A percentile compares a stretch with the other conserved stretches of the same genome.
phyloP scores from a whole-genome alignment of 1,140 invertebrate genomes.

The Drosophila punjabiensis region DNA sequence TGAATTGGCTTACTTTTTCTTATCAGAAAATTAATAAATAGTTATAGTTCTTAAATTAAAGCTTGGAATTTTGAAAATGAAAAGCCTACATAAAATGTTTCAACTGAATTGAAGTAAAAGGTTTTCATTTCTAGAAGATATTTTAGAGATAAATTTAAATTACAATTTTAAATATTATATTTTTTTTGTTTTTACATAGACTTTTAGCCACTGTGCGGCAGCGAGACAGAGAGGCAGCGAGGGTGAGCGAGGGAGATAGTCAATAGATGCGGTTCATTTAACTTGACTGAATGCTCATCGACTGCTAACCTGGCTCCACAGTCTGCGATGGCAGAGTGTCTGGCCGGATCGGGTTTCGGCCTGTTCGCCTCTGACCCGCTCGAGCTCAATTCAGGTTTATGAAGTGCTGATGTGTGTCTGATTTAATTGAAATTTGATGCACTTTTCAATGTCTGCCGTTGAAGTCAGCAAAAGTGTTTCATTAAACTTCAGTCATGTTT shows the following conservation, averaged over 20 bases:
- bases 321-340: constrained; percentile 35
- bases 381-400: constrained; percentile 61
- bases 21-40: not conserved
- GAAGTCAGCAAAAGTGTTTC: constrained; percentile 58
- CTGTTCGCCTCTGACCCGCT: constrained; percentile 19
- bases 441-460: constrained; percentile 53
- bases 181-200: too few species aligned
- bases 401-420: constrained; percentile 74
- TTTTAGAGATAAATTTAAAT: not conserved
- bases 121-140: not conserved
- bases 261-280: constrained; percentile 83
- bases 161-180: not conserved
- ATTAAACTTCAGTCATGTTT: constrained; percentile 42
- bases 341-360: constrained; percentile 24
- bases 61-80: not conserved
- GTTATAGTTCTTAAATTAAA: not conserved
- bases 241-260: constrained; percentile 57
- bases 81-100: too few species aligned
- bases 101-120: not conserved
- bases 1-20: too few species aligned
- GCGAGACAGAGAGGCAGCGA: not conserved
- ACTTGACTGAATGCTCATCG: constrained; percentile 79
- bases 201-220: not conserved
- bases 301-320: constrained; percentile 55
- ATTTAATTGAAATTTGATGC: constrained; percentile 79